These are phyloP conservation scores for Dicyrtoma fusca DNA, from an alignment of 2,888 invertebrate species.

Conservation along the genomic window DNA sequence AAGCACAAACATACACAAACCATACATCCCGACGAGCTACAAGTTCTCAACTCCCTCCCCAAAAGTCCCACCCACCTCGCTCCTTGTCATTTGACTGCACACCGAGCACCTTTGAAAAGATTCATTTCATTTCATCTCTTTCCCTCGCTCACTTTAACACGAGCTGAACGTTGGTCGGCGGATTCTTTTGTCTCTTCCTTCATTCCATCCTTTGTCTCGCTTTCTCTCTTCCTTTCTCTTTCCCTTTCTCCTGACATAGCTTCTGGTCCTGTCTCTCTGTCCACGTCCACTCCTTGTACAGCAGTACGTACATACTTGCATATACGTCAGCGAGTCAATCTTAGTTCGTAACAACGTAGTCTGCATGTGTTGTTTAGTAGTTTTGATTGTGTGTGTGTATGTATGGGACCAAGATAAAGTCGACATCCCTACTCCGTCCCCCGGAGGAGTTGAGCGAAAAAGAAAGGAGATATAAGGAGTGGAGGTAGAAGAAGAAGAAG, in stretches of 20 bases:
- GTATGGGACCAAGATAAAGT: neutral
- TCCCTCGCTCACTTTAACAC: too few species aligned
- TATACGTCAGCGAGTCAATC: too few species aligned
- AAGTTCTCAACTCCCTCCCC: neutral
- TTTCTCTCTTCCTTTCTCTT: neutral
- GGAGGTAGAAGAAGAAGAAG: neutral
- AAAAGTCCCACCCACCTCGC: too few species aligned
- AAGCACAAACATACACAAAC: too few species aligned
- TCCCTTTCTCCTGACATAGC: neutral
- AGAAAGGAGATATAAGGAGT: neutral
- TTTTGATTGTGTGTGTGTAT: neutral
- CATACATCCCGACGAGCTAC: neutral
- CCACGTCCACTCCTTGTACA: neutral
- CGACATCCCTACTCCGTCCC: neutral
- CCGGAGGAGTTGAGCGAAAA: slow-evolving; percentile 2
- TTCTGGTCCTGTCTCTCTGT: neutral
- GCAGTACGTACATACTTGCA: too few species aligned
- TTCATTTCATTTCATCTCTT: slow-evolving; percentile 13
- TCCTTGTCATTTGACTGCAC: slow-evolving; percentile 9
- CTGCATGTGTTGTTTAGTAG: too few species aligned
- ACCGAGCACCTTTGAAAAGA: slow-evolving; percentile 18
- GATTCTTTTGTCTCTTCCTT: neutral
- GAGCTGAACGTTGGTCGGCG: neutral
- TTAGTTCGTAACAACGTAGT: too few species aligned
- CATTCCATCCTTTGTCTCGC: neutral